phyloP scores from a whole-genome alignment of 2,113 vertebrate species.

The Typhlomys cinereus region DNA sequence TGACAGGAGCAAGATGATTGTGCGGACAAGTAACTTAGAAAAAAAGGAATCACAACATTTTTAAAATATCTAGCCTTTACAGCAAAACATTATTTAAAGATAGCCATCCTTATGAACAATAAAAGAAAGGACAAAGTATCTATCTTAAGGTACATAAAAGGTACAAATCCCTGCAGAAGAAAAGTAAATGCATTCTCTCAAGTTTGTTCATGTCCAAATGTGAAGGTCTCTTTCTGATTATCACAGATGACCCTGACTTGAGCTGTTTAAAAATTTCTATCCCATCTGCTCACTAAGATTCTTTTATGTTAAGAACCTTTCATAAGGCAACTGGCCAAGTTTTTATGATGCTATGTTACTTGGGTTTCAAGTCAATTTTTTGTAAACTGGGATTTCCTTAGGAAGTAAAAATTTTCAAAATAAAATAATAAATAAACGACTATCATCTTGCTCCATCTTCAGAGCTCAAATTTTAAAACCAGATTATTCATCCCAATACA shows the following conservation, averaged over 20 bases:
- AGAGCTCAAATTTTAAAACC: slow-evolving; percentile 38
- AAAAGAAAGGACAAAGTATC: slow-evolving; percentile 36
- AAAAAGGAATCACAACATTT: slow-evolving; percentile 1
- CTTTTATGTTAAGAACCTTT: slow-evolving; percentile 48
- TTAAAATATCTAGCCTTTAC: slow-evolving; percentile 55
- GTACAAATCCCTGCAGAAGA: slow-evolving; percentile 60
- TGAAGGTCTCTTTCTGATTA: slow-evolving; percentile 63
- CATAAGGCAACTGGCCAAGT: slow-evolving; percentile 50
- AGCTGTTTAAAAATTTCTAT: slow-evolving; percentile 60
- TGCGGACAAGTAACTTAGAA: slow-evolving; percentile 11
- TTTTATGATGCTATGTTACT: slow-evolving; percentile 57
- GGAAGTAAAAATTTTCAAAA: slow-evolving; percentile 56
- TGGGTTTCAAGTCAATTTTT: slow-evolving; percentile 61
- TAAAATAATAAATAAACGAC: slow-evolving; percentile 49
- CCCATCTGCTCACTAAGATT: slow-evolving; percentile 56
- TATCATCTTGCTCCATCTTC: slow-evolving; percentile 35
- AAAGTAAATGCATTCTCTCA: slow-evolving; percentile 17
- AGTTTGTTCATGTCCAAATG: slow-evolving; percentile 50
- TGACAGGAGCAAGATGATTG: slow-evolving; percentile 1
- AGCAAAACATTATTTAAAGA: slow-evolving; percentile 47
- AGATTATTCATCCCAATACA: slow-evolving; percentile 33
- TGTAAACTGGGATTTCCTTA: slow-evolving; percentile 61
- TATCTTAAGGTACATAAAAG: slow-evolving; percentile 51
- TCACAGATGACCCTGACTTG: slow-evolving; percentile 58
- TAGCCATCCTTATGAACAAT: slow-evolving; percentile 22